Evolutionary conservation across 2,888 invertebrate species (phyloP).

Genomic region (Philhelius pedissequus): DNA sequence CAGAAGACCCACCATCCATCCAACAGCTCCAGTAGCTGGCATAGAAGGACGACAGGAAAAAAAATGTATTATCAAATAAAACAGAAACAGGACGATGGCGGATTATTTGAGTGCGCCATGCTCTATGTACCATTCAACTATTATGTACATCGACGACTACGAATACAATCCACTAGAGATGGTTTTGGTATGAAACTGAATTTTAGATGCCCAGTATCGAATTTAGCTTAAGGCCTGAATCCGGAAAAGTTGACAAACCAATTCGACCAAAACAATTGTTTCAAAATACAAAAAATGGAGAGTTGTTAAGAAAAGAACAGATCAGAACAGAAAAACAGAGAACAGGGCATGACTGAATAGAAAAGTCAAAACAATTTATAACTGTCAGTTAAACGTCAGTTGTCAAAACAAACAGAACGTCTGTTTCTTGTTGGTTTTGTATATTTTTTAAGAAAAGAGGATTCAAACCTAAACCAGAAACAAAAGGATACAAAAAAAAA

Average conservation of each 20-base stretch:
- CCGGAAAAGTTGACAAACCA: too few relatives aligned
- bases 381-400: too few relatives aligned
- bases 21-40: background rate
- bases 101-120: constrained; percentile 50
- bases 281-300: too few relatives aligned
- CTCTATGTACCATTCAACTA: background rate
- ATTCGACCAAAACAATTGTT: background rate
- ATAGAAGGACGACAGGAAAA: constrained; percentile 38
- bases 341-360: too few relatives aligned
- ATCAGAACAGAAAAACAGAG: too few relatives aligned
- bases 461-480: too few relatives aligned
- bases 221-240: background rate
- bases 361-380: too few relatives aligned
- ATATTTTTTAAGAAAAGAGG: too few relatives aligned
- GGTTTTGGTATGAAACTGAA: constrained; percentile 51
- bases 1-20: constrained; percentile 1
- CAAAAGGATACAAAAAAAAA: too few relatives aligned
- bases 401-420: too few relatives aligned
- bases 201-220: background rate
- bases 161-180: constrained; percentile 48
- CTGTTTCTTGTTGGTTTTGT: too few relatives aligned
- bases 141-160: background rate
- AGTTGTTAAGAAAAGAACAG: too few relatives aligned
- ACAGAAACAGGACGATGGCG: constrained; percentile 58
- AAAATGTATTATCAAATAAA: background rate